Evolutionary conservation across 2,113 vertebrate genomes (phyloP).

Genomic region (Erythrolamprus reginae): DNA sequence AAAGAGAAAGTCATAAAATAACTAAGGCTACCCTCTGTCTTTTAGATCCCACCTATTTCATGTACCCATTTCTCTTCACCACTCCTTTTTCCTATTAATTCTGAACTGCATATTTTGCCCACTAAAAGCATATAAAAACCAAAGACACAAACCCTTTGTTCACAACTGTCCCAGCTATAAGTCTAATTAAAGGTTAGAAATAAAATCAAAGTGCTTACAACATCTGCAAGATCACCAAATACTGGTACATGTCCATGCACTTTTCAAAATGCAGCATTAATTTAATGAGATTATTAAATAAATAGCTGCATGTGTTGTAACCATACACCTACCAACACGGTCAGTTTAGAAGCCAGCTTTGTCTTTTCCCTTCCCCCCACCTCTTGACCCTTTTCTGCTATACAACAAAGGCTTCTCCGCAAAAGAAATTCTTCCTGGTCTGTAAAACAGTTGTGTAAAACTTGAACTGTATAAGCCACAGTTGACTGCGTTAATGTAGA

Average conservation of each 20-base stretch:
- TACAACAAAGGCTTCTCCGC: slow-evolving; percentile 71
- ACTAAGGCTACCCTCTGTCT: background rate
- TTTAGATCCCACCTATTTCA: background rate
- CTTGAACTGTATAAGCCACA: slow-evolving; percentile 85
- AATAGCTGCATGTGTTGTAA: slow-evolving; percentile 10
- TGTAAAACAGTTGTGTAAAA: slow-evolving; percentile 99
- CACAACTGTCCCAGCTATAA: too few relatives aligned
- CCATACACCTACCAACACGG: slow-evolving; percentile 52
- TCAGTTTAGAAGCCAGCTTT: slow-evolving; percentile 61
- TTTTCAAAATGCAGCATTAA: background rate
- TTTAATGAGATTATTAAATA: background rate
- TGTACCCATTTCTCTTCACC: background rate
- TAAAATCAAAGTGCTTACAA: background rate
- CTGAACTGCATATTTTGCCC: background rate
- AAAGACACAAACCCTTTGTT: background rate
- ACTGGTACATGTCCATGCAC: background rate
- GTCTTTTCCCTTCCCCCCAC: slow-evolving; percentile 7
- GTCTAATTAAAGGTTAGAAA: background rate
- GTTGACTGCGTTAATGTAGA: slow-evolving; percentile 88
- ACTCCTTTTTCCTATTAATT: accelerated
- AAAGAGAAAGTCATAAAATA: background rate
- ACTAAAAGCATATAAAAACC: background rate
- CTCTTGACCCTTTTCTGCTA: slow-evolving; percentile 37
- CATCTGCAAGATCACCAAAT: background rate
- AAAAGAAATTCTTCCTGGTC: slow-evolving; percentile 82